Percentiles rank a stretch among this genome's conserved stretches.
phyloP scores from a whole-genome alignment of 53 echinoderm and acorn worm species.

The Temnopleurus reevesii region DNA sequence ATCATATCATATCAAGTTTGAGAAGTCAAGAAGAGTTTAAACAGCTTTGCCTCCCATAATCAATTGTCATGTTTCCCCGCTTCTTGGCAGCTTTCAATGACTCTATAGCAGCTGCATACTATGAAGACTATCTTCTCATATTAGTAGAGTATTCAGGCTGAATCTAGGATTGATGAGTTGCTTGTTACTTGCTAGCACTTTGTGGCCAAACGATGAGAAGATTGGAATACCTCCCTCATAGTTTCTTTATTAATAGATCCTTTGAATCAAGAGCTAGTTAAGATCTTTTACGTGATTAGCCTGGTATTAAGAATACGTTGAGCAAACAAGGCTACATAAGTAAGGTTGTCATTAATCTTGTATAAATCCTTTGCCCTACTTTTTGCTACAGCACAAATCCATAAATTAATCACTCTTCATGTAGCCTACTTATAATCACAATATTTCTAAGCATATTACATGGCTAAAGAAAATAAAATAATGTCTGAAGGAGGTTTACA shows the following conservation, averaged over 20 bases:
- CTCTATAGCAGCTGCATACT: conserved; percentile 4
- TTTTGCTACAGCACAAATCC: no score
- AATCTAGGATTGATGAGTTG: conserved; percentile 29
- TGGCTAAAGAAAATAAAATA: no score
- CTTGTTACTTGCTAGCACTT: conserved; percentile 33
- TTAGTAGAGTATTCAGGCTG: conserved; percentile 3
- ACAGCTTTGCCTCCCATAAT: conserved; percentile 6
- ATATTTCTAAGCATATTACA: no score
- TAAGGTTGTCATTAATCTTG: conserved; percentile 7
- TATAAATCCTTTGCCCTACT: conserved; percentile 33
- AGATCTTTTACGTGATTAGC: conserved; percentile 18
- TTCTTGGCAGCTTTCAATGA: conserved; percentile 20
- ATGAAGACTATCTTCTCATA: not conserved
- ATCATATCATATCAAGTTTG: not conserved
- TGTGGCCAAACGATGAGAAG: not conserved
- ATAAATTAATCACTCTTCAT: no score
- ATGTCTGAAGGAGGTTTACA: no score
- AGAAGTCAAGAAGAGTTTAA: not conserved
- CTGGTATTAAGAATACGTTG: conserved; percentile 14
- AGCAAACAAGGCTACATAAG: not conserved
- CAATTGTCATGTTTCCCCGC: conserved; percentile 27
- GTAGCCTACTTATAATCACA: no score
- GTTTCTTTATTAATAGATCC: conserved; percentile 43
- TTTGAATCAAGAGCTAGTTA: not conserved
- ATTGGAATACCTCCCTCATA: conserved; percentile 44